Evolutionary conservation across 2,797 vertebrate genomes (phyloP).

Genomic region (Lepilemur ruficaudatus): DNA sequence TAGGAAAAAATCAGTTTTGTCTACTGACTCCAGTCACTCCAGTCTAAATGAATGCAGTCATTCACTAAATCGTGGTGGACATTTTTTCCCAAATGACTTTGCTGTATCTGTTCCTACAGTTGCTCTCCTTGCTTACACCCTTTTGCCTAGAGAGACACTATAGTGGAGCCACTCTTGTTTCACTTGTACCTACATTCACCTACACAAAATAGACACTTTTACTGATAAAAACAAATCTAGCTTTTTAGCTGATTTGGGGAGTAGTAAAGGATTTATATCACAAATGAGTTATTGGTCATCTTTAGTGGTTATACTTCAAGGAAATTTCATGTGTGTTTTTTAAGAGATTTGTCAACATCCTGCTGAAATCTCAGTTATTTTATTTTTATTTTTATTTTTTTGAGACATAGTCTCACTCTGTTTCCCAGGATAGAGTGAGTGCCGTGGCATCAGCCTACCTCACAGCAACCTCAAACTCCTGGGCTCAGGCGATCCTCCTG

Average conservation of each 20-base stretch:
- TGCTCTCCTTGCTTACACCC: not conserved
- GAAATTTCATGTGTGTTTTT: not conserved
- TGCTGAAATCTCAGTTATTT: not conserved
- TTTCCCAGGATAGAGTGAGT: too few relatives aligned
- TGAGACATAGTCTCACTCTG: too few relatives aligned
- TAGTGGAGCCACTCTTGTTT: not conserved
- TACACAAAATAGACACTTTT: not conserved
- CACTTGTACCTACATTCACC: not conserved
- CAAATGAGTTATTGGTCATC: not conserved
- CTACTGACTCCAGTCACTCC: too few relatives aligned
- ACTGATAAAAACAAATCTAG: not conserved
- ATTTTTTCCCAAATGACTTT: not conserved
- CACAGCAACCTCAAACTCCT: too few relatives aligned
- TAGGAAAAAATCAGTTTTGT: not conserved
- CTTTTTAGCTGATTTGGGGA: not conserved
- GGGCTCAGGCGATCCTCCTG: too few relatives aligned
- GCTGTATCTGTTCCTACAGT: not conserved
- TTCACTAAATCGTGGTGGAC: not conserved
- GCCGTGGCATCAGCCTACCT: too few relatives aligned
- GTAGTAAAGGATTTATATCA: not conserved
- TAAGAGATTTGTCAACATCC: not conserved
- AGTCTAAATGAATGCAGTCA: not conserved
- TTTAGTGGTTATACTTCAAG: not conserved
- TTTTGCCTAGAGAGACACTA: not conserved
- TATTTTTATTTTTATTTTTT: too few relatives aligned